Conservation (phyloP, 2,797 vertebrate genomes). For the Mormyrops attenuatus region DNA sequence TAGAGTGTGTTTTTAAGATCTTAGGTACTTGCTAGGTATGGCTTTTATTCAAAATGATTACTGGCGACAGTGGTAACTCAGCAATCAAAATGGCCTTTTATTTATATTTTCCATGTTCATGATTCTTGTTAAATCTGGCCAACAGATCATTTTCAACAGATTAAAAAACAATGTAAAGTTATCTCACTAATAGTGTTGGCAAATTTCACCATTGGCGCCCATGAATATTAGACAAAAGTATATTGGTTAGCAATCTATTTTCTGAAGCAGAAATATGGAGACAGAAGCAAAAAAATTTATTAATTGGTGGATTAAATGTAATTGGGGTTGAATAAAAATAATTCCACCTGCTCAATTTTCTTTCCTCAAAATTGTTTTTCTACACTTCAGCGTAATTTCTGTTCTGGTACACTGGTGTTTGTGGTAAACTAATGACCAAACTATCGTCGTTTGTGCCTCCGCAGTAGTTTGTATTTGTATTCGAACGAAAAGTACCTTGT, state of each 20-base stretch:
- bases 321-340: too few species aligned
- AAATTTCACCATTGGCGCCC: not conserved
- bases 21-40: not conserved
- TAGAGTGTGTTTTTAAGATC: not conserved
- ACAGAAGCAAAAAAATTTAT: too few species aligned
- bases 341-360: not conserved
- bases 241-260: not conserved
- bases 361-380: not conserved
- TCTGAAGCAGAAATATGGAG: not conserved
- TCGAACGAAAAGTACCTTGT: not conserved
- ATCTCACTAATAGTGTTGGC: not conserved
- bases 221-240: not conserved
- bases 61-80: not conserved
- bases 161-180: not conserved
- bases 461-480: not conserved
- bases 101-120: not conserved
- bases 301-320: too few species aligned
- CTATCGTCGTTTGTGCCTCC: not conserved
- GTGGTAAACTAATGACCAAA: not conserved
- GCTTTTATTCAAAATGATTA: not conserved
- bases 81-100: not conserved
- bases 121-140: not conserved
- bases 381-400: not conserved
- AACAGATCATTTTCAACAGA: not conserved
- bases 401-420: not conserved